Evolutionary conservation across 2,113 vertebrate species (phyloP).

Genomic region (Myotis brandtii): DNA sequence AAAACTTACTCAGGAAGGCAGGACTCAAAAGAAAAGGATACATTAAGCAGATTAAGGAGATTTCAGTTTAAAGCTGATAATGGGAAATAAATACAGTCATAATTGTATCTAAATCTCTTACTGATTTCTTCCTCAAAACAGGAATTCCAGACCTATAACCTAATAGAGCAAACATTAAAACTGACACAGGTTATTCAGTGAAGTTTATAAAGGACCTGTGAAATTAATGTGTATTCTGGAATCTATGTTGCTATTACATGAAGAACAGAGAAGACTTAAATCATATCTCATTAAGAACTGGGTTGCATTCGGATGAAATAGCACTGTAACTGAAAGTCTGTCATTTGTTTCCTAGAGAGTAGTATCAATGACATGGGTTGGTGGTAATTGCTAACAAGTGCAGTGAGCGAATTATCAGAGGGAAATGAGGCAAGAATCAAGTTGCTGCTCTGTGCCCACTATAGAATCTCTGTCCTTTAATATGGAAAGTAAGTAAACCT

Average conservation of each 20-base stretch:
- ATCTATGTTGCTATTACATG: not conserved
- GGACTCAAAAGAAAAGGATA: not conserved
- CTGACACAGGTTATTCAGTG: not conserved
- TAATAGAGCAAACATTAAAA: not conserved
- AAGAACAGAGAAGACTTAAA: not conserved
- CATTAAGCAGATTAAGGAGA: not conserved
- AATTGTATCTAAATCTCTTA: not conserved
- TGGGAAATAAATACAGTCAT: conserved; percentile 16
- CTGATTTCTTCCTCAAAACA: not conserved
- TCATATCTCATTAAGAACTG: not conserved
- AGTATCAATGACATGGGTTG: not conserved
- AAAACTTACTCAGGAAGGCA: not conserved
- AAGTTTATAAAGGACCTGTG: not conserved
- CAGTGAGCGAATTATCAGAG: not conserved
- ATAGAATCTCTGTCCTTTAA: conserved; percentile 9
- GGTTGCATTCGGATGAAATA: not conserved
- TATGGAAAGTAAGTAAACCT: conserved; percentile 44
- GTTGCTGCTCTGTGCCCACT: not conserved
- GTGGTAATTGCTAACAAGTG: not conserved
- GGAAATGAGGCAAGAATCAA: not conserved
- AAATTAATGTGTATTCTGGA: not conserved
- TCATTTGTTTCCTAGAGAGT: not conserved
- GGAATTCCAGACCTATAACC: not conserved
- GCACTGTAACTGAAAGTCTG: not conserved
- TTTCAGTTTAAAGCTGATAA: conserved; percentile 22